Evolutionary conservation across 2,888 invertebrate species (phyloP).

Genomic region (Cremastobaeus sp.): DNA sequence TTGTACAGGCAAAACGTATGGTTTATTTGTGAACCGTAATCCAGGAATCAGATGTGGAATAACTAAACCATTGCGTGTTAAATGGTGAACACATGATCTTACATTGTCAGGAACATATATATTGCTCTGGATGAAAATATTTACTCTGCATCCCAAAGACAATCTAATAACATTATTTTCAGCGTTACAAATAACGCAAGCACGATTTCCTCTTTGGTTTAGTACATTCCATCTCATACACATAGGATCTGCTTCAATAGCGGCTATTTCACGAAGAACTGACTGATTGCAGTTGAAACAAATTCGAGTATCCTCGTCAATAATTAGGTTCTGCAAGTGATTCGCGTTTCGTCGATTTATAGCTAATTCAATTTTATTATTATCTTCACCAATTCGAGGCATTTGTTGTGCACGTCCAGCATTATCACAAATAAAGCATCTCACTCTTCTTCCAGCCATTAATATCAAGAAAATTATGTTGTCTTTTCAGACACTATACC

Average conservation of each 20-base stretch:
- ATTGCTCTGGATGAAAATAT: slow-evolving; percentile 19
- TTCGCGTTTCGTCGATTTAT: slow-evolving; percentile 3
- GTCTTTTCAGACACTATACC: background rate
- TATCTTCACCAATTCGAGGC: slow-evolving; percentile 9
- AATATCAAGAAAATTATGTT: background rate
- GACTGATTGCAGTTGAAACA: slow-evolving; percentile 16
- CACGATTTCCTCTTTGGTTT: slow-evolving; percentile 6
- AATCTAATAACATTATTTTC: slow-evolving; percentile 7
- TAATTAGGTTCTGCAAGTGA: background rate
- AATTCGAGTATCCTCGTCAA: slow-evolving; percentile 2
- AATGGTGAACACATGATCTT: slow-evolving; percentile 21
- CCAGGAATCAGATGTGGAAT: slow-evolving; percentile 9
- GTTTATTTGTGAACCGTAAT: slow-evolving; percentile 18
- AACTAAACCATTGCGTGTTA: slow-evolving; percentile 3
- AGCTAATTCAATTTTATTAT: slow-evolving; percentile 9
- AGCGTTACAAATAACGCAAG: slow-evolving; percentile 14
- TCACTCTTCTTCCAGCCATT: slow-evolving; percentile 11
- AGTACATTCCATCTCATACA: slow-evolving; percentile 18
- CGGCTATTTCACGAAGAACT: background rate
- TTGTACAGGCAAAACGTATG: slow-evolving; percentile 3
- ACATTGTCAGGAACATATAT: slow-evolving; percentile 16
- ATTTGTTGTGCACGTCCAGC: slow-evolving; percentile 2
- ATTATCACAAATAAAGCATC: slow-evolving; percentile 6
- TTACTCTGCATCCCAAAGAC: slow-evolving; percentile 15
- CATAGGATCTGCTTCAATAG: slow-evolving; percentile 12